phyloP scores from a whole-genome alignment of 1,140 invertebrate genomes.

The Calliopsis andreniformis region DNA sequence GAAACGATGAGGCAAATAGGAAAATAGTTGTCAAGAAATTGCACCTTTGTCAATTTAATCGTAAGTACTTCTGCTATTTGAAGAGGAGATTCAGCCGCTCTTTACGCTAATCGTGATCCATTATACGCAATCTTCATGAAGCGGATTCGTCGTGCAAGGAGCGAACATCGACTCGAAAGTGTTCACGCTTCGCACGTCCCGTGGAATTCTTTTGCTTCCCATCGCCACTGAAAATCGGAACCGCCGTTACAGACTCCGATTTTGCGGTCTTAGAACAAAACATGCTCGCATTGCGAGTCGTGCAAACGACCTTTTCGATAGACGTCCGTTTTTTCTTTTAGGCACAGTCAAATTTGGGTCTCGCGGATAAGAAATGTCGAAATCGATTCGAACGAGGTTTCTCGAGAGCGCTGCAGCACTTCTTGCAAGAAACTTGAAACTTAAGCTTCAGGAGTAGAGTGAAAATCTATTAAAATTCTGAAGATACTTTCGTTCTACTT shows the following conservation, averaged over 20 bases:
- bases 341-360: conserved; percentile 18
- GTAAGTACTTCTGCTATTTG: too few relatives aligned
- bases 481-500: neutral
- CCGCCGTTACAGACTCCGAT: neutral
- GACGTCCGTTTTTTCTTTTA: neutral
- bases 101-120: neutral
- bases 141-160: neutral
- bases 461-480: too few relatives aligned
- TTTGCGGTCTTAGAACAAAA: neutral
- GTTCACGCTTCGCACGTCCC: conserved; percentile 57
- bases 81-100: neutral
- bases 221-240: neutral
- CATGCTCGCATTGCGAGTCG: neutral
- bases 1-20: neutral
- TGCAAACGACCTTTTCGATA: neutral
- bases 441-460: too few relatives aligned
- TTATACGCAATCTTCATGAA: conserved; percentile 10
- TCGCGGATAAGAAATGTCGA: conserved; percentile 13
- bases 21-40: neutral
- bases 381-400: neutral
- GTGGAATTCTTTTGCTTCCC: conserved; percentile 38
- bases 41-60: too few relatives aligned
- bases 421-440: too few relatives aligned
- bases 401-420: conserved; percentile 23
- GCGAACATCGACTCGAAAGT: conserved; percentile 50